phyloP scores from a whole-genome alignment of 2,888 invertebrate genomes.

The Loripinus fragilis region DNA sequence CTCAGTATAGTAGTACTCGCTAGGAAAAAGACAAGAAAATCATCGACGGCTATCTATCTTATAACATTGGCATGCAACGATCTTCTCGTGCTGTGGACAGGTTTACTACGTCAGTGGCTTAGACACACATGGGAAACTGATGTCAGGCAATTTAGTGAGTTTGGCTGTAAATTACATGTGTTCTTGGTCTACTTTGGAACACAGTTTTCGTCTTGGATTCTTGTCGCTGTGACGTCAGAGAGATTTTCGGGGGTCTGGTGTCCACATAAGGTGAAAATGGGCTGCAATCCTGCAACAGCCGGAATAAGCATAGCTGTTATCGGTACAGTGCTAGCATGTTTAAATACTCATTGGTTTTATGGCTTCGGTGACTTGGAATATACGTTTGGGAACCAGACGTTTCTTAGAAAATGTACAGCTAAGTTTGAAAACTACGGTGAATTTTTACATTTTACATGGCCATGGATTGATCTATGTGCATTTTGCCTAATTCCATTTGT shows the following conservation, averaged over 20 bases:
- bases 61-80: constrained; percentile 66
- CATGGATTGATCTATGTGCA: constrained; percentile 73
- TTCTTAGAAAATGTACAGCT: constrained; percentile 34
- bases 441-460: constrained; percentile 61
- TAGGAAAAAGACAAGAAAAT: constrained; percentile 53
- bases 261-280: constrained; percentile 68
- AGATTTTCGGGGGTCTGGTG: constrained; percentile 71
- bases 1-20: constrained; percentile 67
- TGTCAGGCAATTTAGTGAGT: constrained; percentile 50
- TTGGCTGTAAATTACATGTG: constrained; percentile 66
- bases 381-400: constrained; percentile 22
- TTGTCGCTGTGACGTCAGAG: constrained; percentile 75
- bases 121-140: constrained; percentile 55
- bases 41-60: constrained; percentile 71
- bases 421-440: constrained; percentile 45
- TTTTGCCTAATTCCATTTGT: constrained; percentile 70
- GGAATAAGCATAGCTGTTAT: constrained; percentile 54
- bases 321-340: constrained; percentile 35
- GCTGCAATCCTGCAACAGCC: constrained; percentile 63
- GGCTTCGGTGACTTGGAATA: constrained; percentile 44
- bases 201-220: constrained; percentile 74
- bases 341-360: constrained; percentile 68
- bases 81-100: constrained; percentile 69
- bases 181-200: constrained; percentile 69
- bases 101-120: constrained; percentile 69